Evolutionary conservation across 2,888 invertebrate genomes (phyloP), one percentile per base, ranked within the genome.

Genomic region (Lampropteryx suffumata): DNA sequence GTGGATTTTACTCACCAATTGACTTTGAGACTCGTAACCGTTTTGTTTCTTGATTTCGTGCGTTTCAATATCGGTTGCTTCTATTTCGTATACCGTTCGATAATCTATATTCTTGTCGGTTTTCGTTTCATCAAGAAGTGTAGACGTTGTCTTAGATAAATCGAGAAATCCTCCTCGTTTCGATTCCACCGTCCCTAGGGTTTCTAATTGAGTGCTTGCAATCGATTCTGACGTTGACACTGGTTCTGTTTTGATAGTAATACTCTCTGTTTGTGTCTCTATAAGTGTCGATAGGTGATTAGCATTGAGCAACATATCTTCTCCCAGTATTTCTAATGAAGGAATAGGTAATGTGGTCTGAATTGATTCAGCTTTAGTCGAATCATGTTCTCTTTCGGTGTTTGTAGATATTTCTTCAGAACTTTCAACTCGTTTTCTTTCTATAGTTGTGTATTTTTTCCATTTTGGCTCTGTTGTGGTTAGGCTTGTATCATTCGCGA

Each of bases 131-230:
- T 43, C 62, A 36, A 39, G 8, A n/a, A 52, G 44, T 12, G 55
- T 50, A 6, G 54, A 44, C 10, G 59, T 53, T 56, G 65, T 76
- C 28, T 65, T 67, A 11, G 80, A 78, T 37, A 76, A 75, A 58
- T 86, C 76, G 57, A 83, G 60, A 56, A 73, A 86, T 3, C 87
- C 87, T 29, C 77, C 87, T 56, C 85, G 69, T 64, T 71, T 82
- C 5, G 84, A 77, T 36, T 75, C 71, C 10, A 84, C 67, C 8
- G 71, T 67, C 11, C 72, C 78, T 29, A 59, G 41, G 41, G 63
- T 65, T 9, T 47, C 59, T 21, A 42, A 8, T 29, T 39, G 40
- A 17, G 34, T 39, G 14, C 29, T 49, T 34, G 41, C 40, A 42
- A 29, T 36, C 14, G 57, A 49, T 17, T 36, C 32, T 47, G 39